Conservation (phyloP, 2,888 invertebrate genomes). For the Ornithoptera priamus region DNA sequence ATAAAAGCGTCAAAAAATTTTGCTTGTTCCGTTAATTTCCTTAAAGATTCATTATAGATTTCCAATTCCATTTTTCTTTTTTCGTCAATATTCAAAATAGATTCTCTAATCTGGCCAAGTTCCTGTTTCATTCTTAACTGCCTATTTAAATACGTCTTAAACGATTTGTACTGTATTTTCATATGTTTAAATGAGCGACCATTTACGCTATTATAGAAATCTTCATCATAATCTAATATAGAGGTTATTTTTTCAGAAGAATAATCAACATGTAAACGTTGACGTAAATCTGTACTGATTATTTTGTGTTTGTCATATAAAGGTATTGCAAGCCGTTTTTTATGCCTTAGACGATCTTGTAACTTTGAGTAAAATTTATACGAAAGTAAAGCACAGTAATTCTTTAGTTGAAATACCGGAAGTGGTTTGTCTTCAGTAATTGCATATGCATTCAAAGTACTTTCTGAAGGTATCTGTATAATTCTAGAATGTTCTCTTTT, state of each 20-base stretch:
- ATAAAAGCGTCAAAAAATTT: constrained; percentile 81
- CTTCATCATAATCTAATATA: constrained; percentile 52
- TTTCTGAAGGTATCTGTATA: constrained; percentile 35
- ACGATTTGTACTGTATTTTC: constrained; percentile 34
- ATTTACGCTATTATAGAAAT: constrained; percentile 51
- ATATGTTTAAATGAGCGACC: constrained; percentile 47
- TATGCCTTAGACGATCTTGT: constrained; percentile 44
- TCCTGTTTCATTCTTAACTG: constrained; percentile 49
- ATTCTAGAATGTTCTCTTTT: constrained; percentile 25
- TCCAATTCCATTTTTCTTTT: constrained; percentile 76
- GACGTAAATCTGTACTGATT: constrained; percentile 45
- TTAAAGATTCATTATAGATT: constrained; percentile 67
- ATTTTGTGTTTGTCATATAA: constrained; percentile 55
- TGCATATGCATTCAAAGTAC: constrained; percentile 39
- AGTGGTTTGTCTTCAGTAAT: constrained; percentile 44
- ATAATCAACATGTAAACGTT: constrained; percentile 44
- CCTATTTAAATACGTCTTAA: constrained; percentile 46
- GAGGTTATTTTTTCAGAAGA: constrained; percentile 46
- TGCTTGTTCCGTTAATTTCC: constrained; percentile 73
- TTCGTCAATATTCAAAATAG: constrained; percentile 75
- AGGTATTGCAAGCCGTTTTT: constrained; percentile 42
- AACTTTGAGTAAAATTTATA: constrained; percentile 51
- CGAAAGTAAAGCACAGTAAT: constrained; percentile 50
- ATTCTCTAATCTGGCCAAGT: constrained; percentile 69
- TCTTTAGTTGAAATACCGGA: constrained; percentile 41